Evolutionary conservation across 2,797 vertebrate species (phyloP), one percentile per base, ranked within the genome.

Genomic region (Clarias pachynema): DNA sequence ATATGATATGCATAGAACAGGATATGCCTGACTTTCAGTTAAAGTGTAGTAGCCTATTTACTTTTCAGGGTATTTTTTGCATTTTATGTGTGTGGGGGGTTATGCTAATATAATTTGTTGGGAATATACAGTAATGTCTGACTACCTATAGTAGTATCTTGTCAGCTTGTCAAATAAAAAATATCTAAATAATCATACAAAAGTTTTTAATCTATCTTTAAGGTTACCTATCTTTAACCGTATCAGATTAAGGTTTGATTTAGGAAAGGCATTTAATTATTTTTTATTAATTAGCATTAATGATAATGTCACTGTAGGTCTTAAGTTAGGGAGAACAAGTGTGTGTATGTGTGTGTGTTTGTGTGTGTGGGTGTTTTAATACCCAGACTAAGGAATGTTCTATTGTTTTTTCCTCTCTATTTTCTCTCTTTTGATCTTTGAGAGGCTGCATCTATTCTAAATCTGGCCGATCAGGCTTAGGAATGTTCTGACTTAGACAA

Each of bases 301-400:
- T 40, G 60, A n/a, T 79, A n/a, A 56, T 56, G 26, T 73, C n/a
- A 73, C 1, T n/a, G 9, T 44, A 44, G 40, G 40, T 44, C 40
- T 44, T 44, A 44, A 44, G 40, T 0, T 44, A 44, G 8, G 8
- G 7, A 44, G 1, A 9, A 44, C 40, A 44, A 44, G 53, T 74
- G 8, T 37, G 74, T 78, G 53, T 77, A 29, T 78, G 56, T 78
- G 75, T 24, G 31, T 63, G 59, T 62, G 24, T 8, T 37, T 66
- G 60, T 53, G 78, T 29, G n/a, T 31, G n/a, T 22, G 62, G 66
- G 62, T 53, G 9, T 20, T 1, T 66, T 22, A n/a, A 20, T 80
- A 26, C 60, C 78, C 79, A 81, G 40, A 66, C 79, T 20, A 5
- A 81, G 63, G 62, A 81, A 81, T 81, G 60, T 66, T 66, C n/a